phyloP scores from a whole-genome alignment of 2,113 vertebrate species.

The Zootoca vivipara region DNA sequence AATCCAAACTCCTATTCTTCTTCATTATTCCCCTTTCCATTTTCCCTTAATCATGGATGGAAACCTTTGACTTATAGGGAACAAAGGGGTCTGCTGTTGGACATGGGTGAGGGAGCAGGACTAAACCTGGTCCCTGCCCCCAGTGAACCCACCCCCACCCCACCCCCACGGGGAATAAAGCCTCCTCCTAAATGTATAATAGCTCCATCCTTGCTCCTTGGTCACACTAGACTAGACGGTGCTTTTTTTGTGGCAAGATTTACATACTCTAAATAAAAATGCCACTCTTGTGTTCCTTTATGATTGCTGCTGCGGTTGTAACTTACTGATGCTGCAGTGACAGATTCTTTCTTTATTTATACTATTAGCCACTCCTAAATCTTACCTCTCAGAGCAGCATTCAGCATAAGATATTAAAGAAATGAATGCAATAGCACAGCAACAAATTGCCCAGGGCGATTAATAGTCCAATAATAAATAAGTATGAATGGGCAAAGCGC shows the following conservation, averaged over 20 bases:
- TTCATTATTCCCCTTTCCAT: neutral
- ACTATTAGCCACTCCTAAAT: neutral
- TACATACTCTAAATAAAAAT: neutral
- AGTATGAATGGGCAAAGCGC: neutral
- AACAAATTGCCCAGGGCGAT: neutral
- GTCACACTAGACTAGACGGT: neutral
- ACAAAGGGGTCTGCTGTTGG: neutral
- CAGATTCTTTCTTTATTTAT: neutral
- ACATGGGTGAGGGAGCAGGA: neutral
- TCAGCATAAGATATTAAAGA: neutral
- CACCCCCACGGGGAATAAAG: neutral
- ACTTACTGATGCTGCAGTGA: neutral
- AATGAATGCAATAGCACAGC: neutral
- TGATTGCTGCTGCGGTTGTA: neutral
- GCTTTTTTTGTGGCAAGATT: neutral
- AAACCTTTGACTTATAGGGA: neutral
- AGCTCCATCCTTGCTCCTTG: neutral
- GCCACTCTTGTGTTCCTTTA: neutral
- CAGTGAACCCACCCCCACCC: neutral
- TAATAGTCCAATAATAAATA: neutral
- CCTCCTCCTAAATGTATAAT: neutral
- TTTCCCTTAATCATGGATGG: neutral
- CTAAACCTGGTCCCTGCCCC: neutral
- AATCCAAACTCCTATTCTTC: too few relatives aligned
- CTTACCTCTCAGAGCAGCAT: neutral